Evolutionary conservation across 1,140 invertebrate genomes (phyloP), one percentile per base, ranked within the genome.

Genomic region (Amyelois transitella): DNA sequence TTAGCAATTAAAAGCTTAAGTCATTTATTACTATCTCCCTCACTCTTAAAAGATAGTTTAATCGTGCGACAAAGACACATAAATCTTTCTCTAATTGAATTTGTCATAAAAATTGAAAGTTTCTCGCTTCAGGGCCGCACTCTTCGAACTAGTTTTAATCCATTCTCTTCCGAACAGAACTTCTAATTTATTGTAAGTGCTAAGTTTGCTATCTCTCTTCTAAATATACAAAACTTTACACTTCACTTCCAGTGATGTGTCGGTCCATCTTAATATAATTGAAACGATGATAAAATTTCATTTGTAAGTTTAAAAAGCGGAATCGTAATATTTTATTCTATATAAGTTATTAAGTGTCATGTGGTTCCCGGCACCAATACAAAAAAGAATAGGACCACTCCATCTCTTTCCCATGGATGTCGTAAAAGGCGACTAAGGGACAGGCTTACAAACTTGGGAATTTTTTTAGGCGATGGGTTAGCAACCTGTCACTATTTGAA

Each of bases 61-160:
- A 58, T 64, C 49, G 69, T 71, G 66, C 59, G 67, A 75, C 62
- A 76, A 71, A 70, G 77, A 75, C 60, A 51, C 63, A 85, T 84
- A 83, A 83, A 85, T 85, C 75, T 75, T 55, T 45, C 69, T 64
- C 67, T 85, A 86, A 86, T 86, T 88, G 75, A 86, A 82, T 88
- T 86, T 86, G 77, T 88, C 80, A 85, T 88, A 88, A 86, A 88
- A 86, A 86, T 85, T 86, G 81, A 83, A 87, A 87, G 81, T 86
- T 84, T 82, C 50, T 69, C 72, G 72, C 69, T 79, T 69, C 73
- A 70, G 72, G 70, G 73, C 74, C 70, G 62, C 69, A 75, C 73
- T 76, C 73, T 65, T 59, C 71, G 55, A 77, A 88, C 74, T 88
- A 88, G 80, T 82, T 86, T 88, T 84, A 88, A 88, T 86, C 82